These are phyloP conservation scores for Rhinoptilus africanus DNA, from an alignment of 2,113 vertebrate species.

Conservation along the genomic window DNA sequence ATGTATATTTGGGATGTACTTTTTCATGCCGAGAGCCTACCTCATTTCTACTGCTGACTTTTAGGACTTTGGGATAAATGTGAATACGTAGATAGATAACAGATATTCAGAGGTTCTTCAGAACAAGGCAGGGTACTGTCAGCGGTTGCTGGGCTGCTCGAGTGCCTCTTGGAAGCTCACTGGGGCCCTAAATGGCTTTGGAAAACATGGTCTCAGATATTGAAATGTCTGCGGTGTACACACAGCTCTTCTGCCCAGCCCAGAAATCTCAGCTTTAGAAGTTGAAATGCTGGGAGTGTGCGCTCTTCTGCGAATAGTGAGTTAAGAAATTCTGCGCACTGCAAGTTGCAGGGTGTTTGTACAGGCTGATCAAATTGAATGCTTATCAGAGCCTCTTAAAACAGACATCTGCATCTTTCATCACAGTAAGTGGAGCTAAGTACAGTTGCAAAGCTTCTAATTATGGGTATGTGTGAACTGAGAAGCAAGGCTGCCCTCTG, in stretches of 20 bases:
- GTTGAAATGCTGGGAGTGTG: not conserved
- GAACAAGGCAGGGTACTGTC: rapidly evolving
- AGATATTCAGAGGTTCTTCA: not conserved
- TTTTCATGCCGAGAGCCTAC: not conserved
- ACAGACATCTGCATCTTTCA: not conserved
- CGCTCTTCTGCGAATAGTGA: rapidly evolving
- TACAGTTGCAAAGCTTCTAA: not conserved
- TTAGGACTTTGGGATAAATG: not conserved
- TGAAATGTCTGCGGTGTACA: not conserved
- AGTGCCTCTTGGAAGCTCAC: not conserved
- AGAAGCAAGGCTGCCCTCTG: not conserved
- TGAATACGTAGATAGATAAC: not conserved
- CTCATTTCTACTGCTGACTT: not conserved
- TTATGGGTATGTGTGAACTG: not conserved
- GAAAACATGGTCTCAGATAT: not conserved
- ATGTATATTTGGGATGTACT: not conserved
- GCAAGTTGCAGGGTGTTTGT: not conserved
- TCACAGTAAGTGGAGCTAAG: not conserved
- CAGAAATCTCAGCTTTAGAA: not conserved
- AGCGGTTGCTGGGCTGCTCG: not conserved
- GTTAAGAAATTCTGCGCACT: not conserved
- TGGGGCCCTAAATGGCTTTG: not conserved
- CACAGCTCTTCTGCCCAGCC: not conserved
- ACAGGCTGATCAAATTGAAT: not conserved
- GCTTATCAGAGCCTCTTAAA: not conserved